Conservation (phyloP, 35 echinoderm and acorn worm species). For the Lytechinus variegatus region DNA sequence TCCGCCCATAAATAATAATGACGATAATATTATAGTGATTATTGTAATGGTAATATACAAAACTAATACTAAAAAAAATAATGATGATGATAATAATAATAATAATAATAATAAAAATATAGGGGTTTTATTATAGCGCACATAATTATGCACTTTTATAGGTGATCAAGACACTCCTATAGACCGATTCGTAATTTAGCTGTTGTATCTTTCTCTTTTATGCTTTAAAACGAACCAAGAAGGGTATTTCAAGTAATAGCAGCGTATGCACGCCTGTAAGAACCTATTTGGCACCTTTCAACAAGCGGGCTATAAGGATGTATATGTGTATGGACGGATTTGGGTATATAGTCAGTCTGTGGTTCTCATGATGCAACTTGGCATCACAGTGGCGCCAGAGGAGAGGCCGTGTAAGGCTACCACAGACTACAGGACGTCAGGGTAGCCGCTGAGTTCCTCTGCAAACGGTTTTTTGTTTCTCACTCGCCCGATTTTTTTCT, state of each 20-base stretch:
- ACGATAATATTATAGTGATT: too few species aligned
- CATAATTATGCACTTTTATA: too few species aligned
- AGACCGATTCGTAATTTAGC: neutral
- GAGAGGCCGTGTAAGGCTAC: slow-evolving; percentile 38
- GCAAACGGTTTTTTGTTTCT: slow-evolving; percentile 31
- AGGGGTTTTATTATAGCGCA: too few species aligned
- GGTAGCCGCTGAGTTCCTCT: neutral
- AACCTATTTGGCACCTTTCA: slow-evolving; percentile 18
- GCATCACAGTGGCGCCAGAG: neutral
- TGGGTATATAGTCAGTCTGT: neutral
- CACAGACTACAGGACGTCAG: neutral
- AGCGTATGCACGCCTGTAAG: neutral
- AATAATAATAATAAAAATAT: too few species aligned
- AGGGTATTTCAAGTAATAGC: neutral
- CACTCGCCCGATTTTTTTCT: neutral
- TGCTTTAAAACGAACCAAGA: neutral
- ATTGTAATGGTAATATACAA: too few species aligned
- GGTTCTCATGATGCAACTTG: neutral
- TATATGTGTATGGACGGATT: slow-evolving; percentile 3
- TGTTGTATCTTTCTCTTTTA: neutral
- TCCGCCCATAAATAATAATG: too few species aligned
- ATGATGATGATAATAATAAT: too few species aligned
- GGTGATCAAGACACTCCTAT: too few species aligned
- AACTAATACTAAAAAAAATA: too few species aligned
- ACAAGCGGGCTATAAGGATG: neutral